Evolutionary conservation across 2,888 invertebrate genomes (phyloP).

Genomic region (Netelia virgata): DNA sequence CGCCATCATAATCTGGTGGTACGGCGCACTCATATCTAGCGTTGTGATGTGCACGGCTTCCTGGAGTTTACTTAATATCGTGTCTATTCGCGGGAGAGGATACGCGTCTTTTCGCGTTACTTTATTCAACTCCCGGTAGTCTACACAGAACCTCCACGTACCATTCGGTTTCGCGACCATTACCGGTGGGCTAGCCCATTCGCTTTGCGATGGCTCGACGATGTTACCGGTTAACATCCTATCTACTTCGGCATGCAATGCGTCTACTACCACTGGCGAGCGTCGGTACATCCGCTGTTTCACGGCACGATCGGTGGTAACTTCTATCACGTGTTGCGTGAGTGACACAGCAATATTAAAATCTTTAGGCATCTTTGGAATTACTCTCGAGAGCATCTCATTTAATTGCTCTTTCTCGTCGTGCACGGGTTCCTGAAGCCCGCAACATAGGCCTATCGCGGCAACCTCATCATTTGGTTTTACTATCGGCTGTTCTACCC

Average conservation of each 20-base stretch:
- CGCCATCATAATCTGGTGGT: not conserved
- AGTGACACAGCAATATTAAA: too few relatives aligned
- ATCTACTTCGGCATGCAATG: not conserved
- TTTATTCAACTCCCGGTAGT: not conserved
- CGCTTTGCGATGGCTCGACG: constrained; percentile 37
- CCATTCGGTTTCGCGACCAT: not conserved
- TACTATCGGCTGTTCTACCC: too few relatives aligned
- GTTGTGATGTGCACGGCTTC: not conserved
- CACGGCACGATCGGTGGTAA: too few relatives aligned
- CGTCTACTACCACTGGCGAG: not conserved
- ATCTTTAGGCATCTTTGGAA: too few relatives aligned
- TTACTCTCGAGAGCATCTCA: too few relatives aligned
- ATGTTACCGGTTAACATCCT: constrained; percentile 6
- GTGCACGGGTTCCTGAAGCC: too few relatives aligned
- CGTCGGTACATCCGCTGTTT: too few relatives aligned
- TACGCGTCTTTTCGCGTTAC: constrained; percentile 1
- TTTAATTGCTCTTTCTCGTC: not conserved
- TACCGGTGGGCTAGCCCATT: constrained; percentile 9
- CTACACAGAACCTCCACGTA: not conserved
- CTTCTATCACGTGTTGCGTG: too few relatives aligned
- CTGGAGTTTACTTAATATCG: not conserved
- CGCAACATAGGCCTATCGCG: too few relatives aligned
- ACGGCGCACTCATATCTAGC: not conserved
- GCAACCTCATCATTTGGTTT: too few relatives aligned
- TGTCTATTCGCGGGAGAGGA: not conserved